phyloP scores from a whole-genome alignment of 1,140 invertebrate species.

The Penaeus vannamei region DNA sequence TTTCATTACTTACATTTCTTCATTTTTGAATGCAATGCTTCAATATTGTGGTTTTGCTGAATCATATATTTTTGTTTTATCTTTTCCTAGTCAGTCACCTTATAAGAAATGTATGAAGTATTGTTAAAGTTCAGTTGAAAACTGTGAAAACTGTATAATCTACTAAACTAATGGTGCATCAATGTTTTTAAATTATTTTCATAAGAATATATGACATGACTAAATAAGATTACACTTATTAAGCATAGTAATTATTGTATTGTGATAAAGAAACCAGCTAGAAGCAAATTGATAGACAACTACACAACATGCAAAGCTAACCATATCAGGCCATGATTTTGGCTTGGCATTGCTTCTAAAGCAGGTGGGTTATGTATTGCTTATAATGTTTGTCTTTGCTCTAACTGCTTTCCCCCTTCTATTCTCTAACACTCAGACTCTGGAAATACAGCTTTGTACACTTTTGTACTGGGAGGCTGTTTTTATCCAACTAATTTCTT shows the following conservation, averaged over 20 bases:
- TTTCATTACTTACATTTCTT: no score
- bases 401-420: not conserved
- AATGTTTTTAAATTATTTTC: no score
- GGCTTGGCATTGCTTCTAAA: constrained; percentile 53
- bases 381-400: constrained; percentile 32
- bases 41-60: no score
- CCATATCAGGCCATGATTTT: constrained; percentile 26
- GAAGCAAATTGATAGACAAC: not conserved
- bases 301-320: constrained; percentile 41
- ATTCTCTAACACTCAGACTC: not conserved
- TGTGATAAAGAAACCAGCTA: constrained; percentile 3
- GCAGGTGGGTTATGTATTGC: constrained; percentile 59
- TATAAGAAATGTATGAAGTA: no score
- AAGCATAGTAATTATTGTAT: not conserved
- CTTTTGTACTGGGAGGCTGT: not conserved
- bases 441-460: not conserved
- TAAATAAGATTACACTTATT: not conserved
- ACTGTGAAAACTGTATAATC: no score
- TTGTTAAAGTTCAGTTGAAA: no score
- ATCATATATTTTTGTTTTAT: no score
- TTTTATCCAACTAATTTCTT: no score
- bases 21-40: no score
- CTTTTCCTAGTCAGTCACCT: no score
- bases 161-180: no score
- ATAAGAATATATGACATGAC: no score